Percentiles rank a stretch among this genome's conserved stretches.
phyloP scores from a whole-genome alignment of 37 sponge, comb jelly and placozoan genomes.

The Haliclona indistincta region DNA sequence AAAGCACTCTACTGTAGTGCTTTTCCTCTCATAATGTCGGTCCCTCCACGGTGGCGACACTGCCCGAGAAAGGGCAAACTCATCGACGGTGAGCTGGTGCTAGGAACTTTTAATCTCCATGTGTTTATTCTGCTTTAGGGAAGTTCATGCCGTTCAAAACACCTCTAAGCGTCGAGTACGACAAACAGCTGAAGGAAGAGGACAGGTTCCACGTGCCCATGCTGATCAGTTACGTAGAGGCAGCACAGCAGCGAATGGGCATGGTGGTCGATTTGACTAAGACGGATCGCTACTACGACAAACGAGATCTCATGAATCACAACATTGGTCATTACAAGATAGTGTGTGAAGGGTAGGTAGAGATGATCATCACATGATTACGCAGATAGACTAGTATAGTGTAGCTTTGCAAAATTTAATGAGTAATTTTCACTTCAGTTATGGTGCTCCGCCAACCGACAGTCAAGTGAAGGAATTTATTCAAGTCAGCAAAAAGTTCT shows the following conservation, averaged over 20 bases:
- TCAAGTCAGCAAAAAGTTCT: conserved; percentile 41
- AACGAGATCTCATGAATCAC: conserved; percentile 40
- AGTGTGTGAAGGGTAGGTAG: conserved; percentile 86
- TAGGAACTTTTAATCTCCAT: background rate
- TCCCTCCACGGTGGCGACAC: conserved; percentile 91
- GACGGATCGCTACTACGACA: conserved; percentile 90
- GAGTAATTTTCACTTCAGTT: conserved; percentile 18
- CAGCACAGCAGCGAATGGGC: conserved; percentile 54
- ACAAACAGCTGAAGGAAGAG: conserved; percentile 65
- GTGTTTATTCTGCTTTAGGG: conserved; percentile 28
- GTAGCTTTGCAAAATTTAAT: background rate
- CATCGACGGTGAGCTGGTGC: conserved; percentile 62
- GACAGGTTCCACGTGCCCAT: conserved; percentile 62
- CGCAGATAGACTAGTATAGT: background rate
- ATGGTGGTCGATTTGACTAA: conserved; percentile 96
- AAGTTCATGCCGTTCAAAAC: conserved; percentile 97
- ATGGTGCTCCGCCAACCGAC: conserved; percentile 70
- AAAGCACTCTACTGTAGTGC: no score
- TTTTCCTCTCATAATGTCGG: background rate
- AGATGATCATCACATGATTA: background rate
- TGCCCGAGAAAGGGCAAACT: conserved; percentile 94
- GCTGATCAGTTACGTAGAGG: conserved; percentile 47
- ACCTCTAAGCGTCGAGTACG: conserved; percentile 74
- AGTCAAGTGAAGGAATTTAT: conserved; percentile 71
- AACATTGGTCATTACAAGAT: conserved; percentile 85